Conservation (phyloP, 2,113 vertebrate genomes). For the Uropsilus gracilis region DNA sequence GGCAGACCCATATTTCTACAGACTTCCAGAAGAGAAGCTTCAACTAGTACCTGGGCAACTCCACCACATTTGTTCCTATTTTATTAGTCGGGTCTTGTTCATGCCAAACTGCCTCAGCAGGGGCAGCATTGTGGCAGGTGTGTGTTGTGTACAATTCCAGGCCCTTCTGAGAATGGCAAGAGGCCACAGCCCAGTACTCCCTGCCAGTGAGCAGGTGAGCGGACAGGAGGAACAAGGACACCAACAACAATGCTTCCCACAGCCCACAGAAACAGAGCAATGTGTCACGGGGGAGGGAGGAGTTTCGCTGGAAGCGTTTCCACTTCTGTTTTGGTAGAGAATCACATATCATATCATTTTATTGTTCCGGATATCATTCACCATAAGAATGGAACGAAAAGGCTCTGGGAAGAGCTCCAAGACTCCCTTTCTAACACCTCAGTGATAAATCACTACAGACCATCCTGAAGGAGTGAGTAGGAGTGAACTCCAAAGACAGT, state of each 20-base stretch:
- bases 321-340: neutral
- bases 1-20: neutral
- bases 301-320: neutral
- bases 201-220: too few relatives aligned
- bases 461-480: neutral
- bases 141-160: neutral
- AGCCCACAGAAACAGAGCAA: neutral
- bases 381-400: conserved; percentile 18
- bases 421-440: neutral
- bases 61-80: neutral
- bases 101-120: neutral
- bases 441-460: neutral
- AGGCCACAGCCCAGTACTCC: neutral
- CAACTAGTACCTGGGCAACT: neutral
- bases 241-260: rapidly evolving
- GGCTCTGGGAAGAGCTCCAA: conserved; percentile 31
- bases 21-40: neutral
- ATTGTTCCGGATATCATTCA: neutral
- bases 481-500: neutral
- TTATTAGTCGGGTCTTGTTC: neutral
- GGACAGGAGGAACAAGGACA: neutral
- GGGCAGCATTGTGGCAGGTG: neutral
- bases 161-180: neutral
- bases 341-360: neutral
- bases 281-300: rapidly evolving